Evolutionary conservation across 1,140 invertebrate species (phyloP), one percentile per base, ranked within the genome.

Genomic region (Bombus huntii): DNA sequence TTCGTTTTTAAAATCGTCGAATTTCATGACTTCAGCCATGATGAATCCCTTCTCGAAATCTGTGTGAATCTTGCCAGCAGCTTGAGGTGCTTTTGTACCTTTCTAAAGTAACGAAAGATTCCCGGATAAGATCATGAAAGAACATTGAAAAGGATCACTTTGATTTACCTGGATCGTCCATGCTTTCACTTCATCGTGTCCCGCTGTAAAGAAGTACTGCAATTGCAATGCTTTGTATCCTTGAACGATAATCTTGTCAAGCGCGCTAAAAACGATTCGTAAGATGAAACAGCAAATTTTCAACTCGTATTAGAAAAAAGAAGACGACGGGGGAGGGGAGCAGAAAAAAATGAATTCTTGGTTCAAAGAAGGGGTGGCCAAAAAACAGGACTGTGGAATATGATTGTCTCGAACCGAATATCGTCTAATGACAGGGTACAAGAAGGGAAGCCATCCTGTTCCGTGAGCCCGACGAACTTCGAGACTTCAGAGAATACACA

Each of bases 21-120:
- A 99, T 93, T 99, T 99, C 99, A 99, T 99, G 1, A 99, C 98
- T 96, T 99, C 99, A 73, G 99, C 99, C 99, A 99, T 99, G 82
- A 99, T 99, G 96, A 99, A 99, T 66, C 99, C 99, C 95, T 99
- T 99, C 94, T 99, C 99, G 95, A 99, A 99, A 94, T 99, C 99
- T 2, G 99, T 99, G 94, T 99, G 99, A 95, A 99, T 99, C 92
- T 97, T 97, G 4, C 99, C 99, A 57, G 99, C 99, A 37, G 99
- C 99, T 95, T 99, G 98, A 1, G 99, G 99, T 1, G 99, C 99
- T 95, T 99, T 99, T 0, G 98, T 98, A 76, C 98, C 98, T 97
- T 99, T 99, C 97, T 99, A 93, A 68, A 96, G 9, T 37, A n/a
- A 96, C 76, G 62, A 87, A 81, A 22, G 15, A 77, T 88, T 86